Evolutionary conservation across 2,113 vertebrate genomes (phyloP), one percentile per base, ranked within the genome.

Genomic region (Mesitornis unicolor): DNA sequence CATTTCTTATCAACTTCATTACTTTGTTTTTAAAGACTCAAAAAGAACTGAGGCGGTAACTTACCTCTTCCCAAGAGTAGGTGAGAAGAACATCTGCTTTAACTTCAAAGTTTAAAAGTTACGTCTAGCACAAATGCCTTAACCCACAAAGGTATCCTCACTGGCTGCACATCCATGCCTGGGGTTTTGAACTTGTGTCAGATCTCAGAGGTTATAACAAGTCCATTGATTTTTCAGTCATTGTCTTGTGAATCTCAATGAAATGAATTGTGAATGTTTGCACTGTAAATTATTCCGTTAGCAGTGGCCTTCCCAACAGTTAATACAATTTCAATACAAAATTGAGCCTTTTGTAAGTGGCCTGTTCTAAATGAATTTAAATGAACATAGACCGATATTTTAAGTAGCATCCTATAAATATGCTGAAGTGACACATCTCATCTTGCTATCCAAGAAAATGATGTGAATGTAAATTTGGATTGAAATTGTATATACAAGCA

Each of bases 401-500:
- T 28, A 83, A 90, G 81, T 77, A 79, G 50, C 81, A n/a, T 47
- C 86, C 73, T 96, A 84, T 59, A 45, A 78, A 50, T 69, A 73
- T 16, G 42, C 84, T 93, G 60, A 97, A 94, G 89, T 83, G 56
- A 76, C 78, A 84, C 89, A 95, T 96, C 94, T 96, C 87, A 89
- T 95, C 95, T 94, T 94, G 61, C 89, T 96, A 69, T 61, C 83
- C 90, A 85, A 76, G 90, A 97, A 96, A 97, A 96, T 57, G 76
- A 93, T 92, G 89, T 56, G 21, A 97, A 93, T 98, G 97, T 98
- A 98, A 97, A 98, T 97, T 97, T 97, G 95, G 88, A 87, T 95
- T 97, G 91, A 97, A 97, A 96, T 79, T 98, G 97, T 98, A 98
- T 97, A 98, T 98, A 98, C 57, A 65, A 96, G 82, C 91, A 95